phyloP scores from a whole-genome alignment of 2,113 vertebrate genomes.

The Neomonachus schauinslandi region DNA sequence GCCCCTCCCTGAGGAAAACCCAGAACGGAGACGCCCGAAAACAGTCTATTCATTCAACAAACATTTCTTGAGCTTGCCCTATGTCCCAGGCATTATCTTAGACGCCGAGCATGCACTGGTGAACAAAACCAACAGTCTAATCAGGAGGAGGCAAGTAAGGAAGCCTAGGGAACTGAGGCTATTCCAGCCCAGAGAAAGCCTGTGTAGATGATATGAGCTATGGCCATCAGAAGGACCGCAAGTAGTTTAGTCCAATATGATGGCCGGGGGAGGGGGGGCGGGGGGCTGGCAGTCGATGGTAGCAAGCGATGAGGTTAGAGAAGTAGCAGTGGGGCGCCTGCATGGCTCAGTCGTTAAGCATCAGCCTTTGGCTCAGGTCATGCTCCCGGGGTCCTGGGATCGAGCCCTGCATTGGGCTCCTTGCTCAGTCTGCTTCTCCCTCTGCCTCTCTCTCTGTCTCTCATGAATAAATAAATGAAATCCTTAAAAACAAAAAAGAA shows the following conservation, averaged over 20 bases:
- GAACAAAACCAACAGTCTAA: background rate
- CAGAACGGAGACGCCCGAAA: background rate
- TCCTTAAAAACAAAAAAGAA: no score
- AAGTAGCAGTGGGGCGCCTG: background rate
- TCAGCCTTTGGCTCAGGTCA: no score
- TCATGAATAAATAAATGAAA: no score
- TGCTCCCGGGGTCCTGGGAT: no score
- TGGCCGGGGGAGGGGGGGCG: no score
- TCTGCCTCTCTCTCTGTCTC: no score
- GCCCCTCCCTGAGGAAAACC: constrained; percentile 37
- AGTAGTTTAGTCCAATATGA: background rate
- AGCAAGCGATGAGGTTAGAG: background rate
- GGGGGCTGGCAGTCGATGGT: background rate
- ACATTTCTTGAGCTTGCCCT: background rate
- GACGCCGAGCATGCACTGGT: background rate
- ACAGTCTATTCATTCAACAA: background rate
- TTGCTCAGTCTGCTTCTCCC: no score
- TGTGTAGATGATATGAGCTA: background rate
- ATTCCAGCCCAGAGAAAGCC: background rate
- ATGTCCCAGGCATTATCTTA: background rate
- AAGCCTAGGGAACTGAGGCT: background rate
- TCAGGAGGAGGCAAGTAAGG: background rate
- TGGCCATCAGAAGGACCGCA: background rate
- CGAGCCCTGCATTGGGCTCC: no score
- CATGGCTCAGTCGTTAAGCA: no score